Conservation (phyloP, 2,888 invertebrate species). For the Drosophila picticornis region DNA sequence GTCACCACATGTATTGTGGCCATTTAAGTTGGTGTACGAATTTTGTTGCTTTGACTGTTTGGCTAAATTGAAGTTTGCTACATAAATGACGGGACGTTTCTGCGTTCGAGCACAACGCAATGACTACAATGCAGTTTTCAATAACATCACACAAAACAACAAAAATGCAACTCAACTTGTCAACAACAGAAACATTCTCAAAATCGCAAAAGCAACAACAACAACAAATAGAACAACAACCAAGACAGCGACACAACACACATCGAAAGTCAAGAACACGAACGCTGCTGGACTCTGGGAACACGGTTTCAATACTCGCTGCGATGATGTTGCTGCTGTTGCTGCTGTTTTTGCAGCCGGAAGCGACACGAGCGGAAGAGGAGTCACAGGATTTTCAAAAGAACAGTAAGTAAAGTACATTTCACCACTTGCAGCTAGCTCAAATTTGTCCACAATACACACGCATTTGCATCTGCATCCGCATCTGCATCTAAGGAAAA, state of each 20-base stretch:
- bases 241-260: conserved; percentile 51
- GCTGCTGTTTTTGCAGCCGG: conserved; percentile 52
- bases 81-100: conserved; percentile 78
- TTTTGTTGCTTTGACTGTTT: conserved; percentile 53
- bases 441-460: neutral
- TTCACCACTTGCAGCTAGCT: neutral
- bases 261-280: conserved; percentile 72
- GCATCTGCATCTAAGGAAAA: neutral
- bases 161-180: conserved; percentile 43
- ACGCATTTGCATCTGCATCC: too few relatives aligned
- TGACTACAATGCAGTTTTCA: conserved; percentile 74
- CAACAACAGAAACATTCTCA: conserved; percentile 28
- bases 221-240: conserved; percentile 19
- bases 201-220: conserved; percentile 36
- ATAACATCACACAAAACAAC: conserved; percentile 48
- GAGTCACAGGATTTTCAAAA: conserved; percentile 85
- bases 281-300: conserved; percentile 37
- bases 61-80: conserved; percentile 55
- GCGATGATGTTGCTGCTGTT: conserved; percentile 50
- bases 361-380: conserved; percentile 75
- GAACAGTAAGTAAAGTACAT: conserved; percentile 83
- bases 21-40: conserved; percentile 18
- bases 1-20: conserved; percentile 18
- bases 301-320: conserved; percentile 63
- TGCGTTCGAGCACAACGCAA: conserved; percentile 66